These are phyloP conservation scores for Drosophila macrospina DNA, from an alignment of 2,888 invertebrate species.

Conservation along the genomic window DNA sequence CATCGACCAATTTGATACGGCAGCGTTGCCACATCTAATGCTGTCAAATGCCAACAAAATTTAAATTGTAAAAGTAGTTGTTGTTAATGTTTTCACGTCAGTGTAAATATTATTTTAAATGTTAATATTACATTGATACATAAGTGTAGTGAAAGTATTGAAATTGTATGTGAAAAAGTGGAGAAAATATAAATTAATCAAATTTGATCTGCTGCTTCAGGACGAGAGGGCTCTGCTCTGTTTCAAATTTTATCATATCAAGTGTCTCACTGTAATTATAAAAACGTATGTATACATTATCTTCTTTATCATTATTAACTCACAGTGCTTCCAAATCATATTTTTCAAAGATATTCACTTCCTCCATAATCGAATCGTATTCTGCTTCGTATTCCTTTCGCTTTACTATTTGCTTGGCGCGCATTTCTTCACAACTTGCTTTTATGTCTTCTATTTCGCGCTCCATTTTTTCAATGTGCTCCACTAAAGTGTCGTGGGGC, in stretches of 20 bases:
- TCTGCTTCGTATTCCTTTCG: background rate
- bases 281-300: background rate
- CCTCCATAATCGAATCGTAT: constrained; percentile 11
- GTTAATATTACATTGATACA: background rate
- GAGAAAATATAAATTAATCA: constrained; percentile 10
- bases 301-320: background rate
- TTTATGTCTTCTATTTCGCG: background rate
- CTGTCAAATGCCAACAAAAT: background rate
- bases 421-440: background rate
- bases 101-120: background rate
- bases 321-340: constrained; percentile 24
- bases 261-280: constrained; percentile 21
- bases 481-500: background rate
- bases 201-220: background rate
- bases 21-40: constrained; percentile 3
- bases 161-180: background rate
- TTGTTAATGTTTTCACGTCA: background rate
- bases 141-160: background rate
- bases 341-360: constrained; percentile 5
- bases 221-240: background rate
- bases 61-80: background rate
- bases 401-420: background rate
- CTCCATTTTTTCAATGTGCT: background rate
- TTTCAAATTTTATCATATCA: constrained; percentile 1
- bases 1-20: background rate